These are phyloP conservation scores for Phoeniculus purpureus DNA, from an alignment of 2,797 vertebrate species.

Conservation along the genomic window DNA sequence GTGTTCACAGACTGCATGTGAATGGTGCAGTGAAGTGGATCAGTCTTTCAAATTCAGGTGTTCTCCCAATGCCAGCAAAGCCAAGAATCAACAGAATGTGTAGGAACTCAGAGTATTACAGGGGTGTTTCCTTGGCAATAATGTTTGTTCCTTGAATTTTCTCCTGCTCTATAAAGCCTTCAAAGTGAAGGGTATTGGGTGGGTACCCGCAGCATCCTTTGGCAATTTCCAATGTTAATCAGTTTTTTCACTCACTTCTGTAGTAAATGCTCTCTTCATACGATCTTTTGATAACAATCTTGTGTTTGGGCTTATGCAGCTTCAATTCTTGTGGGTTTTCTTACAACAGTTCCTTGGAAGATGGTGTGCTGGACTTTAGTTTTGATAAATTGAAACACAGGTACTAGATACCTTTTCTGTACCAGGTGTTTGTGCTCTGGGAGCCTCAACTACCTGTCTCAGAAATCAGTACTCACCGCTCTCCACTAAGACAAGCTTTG, in stretches of 20 bases:
- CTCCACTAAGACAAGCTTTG: neutral
- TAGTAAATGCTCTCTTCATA: neutral
- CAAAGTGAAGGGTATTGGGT: neutral
- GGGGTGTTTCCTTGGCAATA: neutral
- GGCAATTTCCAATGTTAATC: neutral
- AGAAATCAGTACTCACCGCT: neutral
- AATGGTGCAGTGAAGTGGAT: neutral
- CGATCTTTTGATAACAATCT: neutral
- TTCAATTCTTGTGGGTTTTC: neutral
- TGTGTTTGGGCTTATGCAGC: neutral
- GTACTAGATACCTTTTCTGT: neutral
- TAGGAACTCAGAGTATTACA: neutral
- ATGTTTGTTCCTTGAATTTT: neutral
- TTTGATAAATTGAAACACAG: neutral
- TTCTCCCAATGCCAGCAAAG: neutral
- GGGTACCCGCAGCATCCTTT: neutral
- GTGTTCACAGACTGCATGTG: neutral
- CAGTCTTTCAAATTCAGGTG: neutral
- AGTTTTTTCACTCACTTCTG: neutral
- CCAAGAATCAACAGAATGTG: neutral
- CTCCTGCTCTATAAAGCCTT: neutral
- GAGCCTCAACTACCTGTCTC: neutral
- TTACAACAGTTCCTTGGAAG: neutral
- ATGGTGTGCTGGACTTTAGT: neutral
- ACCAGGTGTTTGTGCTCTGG: neutral